Base-by-base conservation (phyloP, 2,888 invertebrate species). In the Hyposoter didymator region DNA sequence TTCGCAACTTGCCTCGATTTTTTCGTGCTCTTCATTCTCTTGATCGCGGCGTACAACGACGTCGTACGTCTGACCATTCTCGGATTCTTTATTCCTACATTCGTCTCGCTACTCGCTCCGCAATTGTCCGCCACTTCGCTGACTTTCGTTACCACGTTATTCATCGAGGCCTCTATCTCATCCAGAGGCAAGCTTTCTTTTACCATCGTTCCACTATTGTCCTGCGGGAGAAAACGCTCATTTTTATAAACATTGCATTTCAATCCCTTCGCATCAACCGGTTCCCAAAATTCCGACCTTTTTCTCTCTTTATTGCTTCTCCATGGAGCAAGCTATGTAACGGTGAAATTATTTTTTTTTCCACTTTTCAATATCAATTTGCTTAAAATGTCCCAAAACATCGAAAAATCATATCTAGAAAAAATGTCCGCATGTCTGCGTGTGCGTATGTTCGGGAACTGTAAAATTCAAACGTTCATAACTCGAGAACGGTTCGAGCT, bases 21-120 rank as follows among this genome's bases (percentile, higher is more conserved):
- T 82, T 91, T 92, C 35, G 78, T 90, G 52, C 79, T 90, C 81
- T 91, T 92, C 4, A 92, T 90, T 72, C 92, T 90, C 80, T 92
- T 93, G 5, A 92, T 88, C 1, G 89, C 88, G 4, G 91, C 88
- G 74, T 90, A 92, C 45, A 93, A 84, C 5, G 91, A 90, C 2
- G 91, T 88, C 6, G 90, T 87, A 6, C 91, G 89, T 39, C 91
- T 90, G 17, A 90, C 82, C 10, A 91, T 90, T n/a, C 89, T 88
- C 17, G 90, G 62, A 28, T 92, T 92, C 22, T 92, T 92, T 73
- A 89, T 90, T 39, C 88, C 66, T 7, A 89, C 35, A 67, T 86
- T 90, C 17, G 85, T 88, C 43, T 89, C 91, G 45, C 83, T 88
- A 74, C 88, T 92, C 64, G 89, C 55, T 1, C 87, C 84, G 10